These are phyloP conservation scores for Callospermophilus lateralis DNA, from an alignment of 2,113 vertebrate species.

Conservation along the genomic window DNA sequence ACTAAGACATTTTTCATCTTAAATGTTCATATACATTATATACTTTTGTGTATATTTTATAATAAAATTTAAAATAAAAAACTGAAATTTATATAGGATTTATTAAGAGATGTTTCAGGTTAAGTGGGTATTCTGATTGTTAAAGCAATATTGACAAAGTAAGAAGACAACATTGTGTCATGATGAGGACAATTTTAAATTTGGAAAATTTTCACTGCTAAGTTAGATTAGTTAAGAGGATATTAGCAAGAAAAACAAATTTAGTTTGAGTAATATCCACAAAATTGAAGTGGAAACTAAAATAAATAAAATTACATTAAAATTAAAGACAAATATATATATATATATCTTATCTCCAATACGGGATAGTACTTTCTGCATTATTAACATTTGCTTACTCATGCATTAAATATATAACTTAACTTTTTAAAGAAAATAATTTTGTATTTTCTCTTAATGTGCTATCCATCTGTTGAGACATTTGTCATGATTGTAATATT, in stretches of 20 bases:
- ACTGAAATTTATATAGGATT: not conserved
- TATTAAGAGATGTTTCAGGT: not conserved
- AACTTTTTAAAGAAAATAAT: not conserved
- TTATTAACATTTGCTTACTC: not conserved
- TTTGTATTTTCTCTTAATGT: not conserved
- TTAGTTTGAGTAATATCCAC: not conserved
- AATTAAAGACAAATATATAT: not conserved
- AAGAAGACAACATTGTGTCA: not conserved
- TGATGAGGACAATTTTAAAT: not conserved
- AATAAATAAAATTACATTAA: conserved; percentile 15
- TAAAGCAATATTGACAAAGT: not conserved
- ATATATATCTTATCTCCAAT: not conserved
- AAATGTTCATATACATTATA: no score
- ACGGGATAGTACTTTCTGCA: not conserved
- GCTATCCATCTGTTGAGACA: not conserved
- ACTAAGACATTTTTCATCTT: no score
- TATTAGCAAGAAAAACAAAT: not conserved
- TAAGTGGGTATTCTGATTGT: not conserved
- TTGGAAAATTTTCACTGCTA: not conserved
- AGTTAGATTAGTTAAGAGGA: not conserved
- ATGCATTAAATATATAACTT: not conserved
- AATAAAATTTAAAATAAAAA: not conserved
- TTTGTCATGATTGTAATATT: not conserved
- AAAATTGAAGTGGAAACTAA: not conserved
- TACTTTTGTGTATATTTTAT: not conserved